A percentile compares a stretch with the other conserved stretches of the same genome.
These are phyloP conservation scores for Tinea semifulvella DNA, from an alignment of 2,888 invertebrate species.

Conservation along the genomic window DNA sequence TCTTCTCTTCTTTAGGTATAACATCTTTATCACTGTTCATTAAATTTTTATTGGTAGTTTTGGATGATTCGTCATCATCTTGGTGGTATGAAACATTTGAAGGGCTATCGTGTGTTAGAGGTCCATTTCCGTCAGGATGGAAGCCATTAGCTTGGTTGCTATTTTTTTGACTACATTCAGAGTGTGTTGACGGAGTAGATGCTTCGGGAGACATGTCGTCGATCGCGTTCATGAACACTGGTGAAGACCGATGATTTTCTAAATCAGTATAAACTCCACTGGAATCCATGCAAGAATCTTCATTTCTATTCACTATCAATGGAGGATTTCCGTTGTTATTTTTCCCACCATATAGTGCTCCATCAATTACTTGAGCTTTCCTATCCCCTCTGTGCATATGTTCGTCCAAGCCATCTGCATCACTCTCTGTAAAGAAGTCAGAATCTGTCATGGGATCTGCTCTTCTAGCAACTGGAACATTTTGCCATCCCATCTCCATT, in stretches of 20 bases:
- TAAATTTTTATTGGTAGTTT: background rate
- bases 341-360: conserved; percentile 84
- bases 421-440: conserved; percentile 90
- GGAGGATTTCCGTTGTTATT: conserved; percentile 64
- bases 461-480: conserved; percentile 71
- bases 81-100: background rate
- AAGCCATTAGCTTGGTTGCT: conserved; percentile 40
- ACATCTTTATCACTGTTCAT: conserved; percentile 38
- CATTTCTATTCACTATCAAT: conserved; percentile 65
- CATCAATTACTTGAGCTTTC: conserved; percentile 86
- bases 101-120: conserved; percentile 37
- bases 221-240: conserved; percentile 64
- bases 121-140: conserved; percentile 53
- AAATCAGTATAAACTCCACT: conserved; percentile 90
- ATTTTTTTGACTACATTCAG: conserved; percentile 61
- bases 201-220: conserved; percentile 77
- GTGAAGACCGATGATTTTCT: conserved; percentile 70
- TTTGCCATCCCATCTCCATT: conserved; percentile 65
- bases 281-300: conserved; percentile 87
- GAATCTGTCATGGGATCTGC: conserved; percentile 92
- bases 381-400: conserved; percentile 75
- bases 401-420: conserved; percentile 86
- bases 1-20: conserved; percentile 58
- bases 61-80: background rate
- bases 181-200: conserved; percentile 63